Evolutionary conservation across 1,140 invertebrate species (phyloP).

Genomic region (Cherax destructor): DNA sequence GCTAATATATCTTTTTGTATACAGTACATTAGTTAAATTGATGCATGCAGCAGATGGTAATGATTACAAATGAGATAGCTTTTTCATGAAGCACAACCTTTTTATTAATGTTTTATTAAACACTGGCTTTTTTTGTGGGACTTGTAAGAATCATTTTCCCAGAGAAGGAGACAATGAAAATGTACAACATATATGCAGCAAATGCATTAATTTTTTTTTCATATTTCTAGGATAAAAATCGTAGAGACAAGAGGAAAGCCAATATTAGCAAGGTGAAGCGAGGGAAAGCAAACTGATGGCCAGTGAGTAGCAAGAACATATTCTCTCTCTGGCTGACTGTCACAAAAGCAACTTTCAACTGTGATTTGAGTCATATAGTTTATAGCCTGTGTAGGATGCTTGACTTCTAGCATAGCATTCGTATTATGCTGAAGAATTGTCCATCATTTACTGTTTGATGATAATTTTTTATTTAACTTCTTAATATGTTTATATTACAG

Average conservation of each 20-base stretch:
- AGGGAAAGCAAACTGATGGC: conserved; percentile 40
- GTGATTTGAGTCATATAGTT: conserved; percentile 13
- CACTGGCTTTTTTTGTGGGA: too few relatives aligned
- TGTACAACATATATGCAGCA: background rate
- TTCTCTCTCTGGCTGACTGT: background rate
- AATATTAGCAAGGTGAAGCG: conserved; percentile 55
- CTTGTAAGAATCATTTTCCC: too few relatives aligned
- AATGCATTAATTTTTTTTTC: background rate
- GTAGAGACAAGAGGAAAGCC: conserved; percentile 61
- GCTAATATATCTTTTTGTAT: too few relatives aligned
- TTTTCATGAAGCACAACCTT: too few relatives aligned
- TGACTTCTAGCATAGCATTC: background rate
- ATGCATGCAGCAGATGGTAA: too few relatives aligned
- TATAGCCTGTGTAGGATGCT: background rate
- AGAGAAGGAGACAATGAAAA: too few relatives aligned
- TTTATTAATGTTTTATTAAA: too few relatives aligned
- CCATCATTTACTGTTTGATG: background rate
- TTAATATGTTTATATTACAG: background rate
- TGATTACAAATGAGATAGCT: too few relatives aligned
- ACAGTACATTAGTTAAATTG: too few relatives aligned
- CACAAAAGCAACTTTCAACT: background rate
- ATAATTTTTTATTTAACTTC: background rate
- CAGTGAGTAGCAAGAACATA: conserved; percentile 23
- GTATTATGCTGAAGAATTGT: background rate
- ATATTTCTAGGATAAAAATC: conserved; percentile 39